Base-by-base conservation (phyloP, 2,797 vertebrate species). In the Hemibagrus guttatus region DNA sequence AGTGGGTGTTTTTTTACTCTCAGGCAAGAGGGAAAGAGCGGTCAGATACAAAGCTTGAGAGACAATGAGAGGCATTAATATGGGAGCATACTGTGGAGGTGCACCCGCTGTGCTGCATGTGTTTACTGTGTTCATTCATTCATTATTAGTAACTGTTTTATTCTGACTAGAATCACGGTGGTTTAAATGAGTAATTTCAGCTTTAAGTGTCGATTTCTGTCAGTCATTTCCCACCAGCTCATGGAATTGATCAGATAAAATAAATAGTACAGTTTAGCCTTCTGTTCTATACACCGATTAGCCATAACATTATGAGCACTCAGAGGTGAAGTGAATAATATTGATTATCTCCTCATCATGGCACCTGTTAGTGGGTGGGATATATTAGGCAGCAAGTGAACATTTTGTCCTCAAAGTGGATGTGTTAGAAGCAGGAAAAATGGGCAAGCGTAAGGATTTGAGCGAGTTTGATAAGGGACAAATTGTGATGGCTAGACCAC, bases 1-100 rank as follows among this genome's bases (percentile, higher is more conserved):
- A 75, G 72, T 52, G 46, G 46, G 46, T 3, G 72, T 14, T 52
- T 75, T n/a, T 75, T 75, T 52, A 75, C 72, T 75, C 46, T 75
- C 26, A 28, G n/a, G 46, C 46, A 17, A 7, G 46, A 52, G 46
- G 72, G 46, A 52, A 12, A 52, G 46, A 28, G 46, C 6, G n/a
- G 46, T 52, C 42, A n/a, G 46, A 52, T 28, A 75, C 5, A 46
- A 52, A 49, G 72, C 72, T 52, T 2, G 3, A 26, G 72, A 46
- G 28, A 71, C 39, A 71, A 42, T 42, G 17, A 42, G 39, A 71
- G 19, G 23, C 26, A 75, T 52, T 74, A 49, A 74, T 74, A 49
- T n/a, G 23, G 42, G 42, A n/a, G 42, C 71, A n/a, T n/a, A 26
- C 69, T 46, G 69, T n/a, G n/a, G n/a, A n/a, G 21, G 42, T 13